Evolutionary conservation across 2,888 invertebrate species (phyloP).

Genomic region (Drosophila flavopinicola): DNA sequence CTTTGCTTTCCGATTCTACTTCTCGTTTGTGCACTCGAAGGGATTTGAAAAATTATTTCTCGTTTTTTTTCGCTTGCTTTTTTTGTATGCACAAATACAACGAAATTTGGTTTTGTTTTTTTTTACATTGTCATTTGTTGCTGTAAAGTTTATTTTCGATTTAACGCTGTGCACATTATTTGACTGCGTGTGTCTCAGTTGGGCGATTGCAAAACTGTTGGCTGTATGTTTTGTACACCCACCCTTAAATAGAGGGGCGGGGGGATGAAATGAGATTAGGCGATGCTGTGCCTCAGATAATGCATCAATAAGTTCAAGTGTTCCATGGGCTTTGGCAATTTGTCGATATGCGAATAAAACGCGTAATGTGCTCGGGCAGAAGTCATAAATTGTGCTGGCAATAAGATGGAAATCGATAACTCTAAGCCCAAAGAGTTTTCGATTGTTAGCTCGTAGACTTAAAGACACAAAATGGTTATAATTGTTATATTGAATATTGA

Average conservation of each 20-base stretch:
- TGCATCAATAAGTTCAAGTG: slow-evolving; percentile 33
- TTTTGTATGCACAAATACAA: neutral
- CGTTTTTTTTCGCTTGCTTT: slow-evolving; percentile 5
- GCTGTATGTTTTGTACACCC: neutral
- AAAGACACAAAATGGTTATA: too few relatives aligned
- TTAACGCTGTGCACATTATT: slow-evolving; percentile 66
- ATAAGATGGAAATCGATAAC: neutral
- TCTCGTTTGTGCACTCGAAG: slow-evolving; percentile 47
- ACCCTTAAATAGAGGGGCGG: too few relatives aligned
- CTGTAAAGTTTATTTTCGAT: slow-evolving; percentile 63
- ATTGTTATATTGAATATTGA: neutral
- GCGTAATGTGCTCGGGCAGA: slow-evolving; percentile 4
- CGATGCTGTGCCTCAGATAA: slow-evolving; percentile 29
- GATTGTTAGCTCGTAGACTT: neutral
- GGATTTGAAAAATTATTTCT: slow-evolving; percentile 64
- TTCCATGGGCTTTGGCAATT: slow-evolving; percentile 26
- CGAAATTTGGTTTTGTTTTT: slow-evolving; percentile 1
- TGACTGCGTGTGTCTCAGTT: slow-evolving; percentile 20
- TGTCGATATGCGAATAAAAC: slow-evolving; percentile 25
- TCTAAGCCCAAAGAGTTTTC: neutral
- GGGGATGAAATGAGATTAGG: neutral
- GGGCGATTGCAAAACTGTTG: slow-evolving; percentile 11
- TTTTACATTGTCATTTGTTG: slow-evolving; percentile 36
- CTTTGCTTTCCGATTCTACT: slow-evolving; percentile 30
- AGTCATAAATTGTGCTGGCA: slow-evolving; percentile 10